Evolutionary conservation across 2,888 invertebrate genomes (phyloP), one percentile per base, ranked within the genome.

Genomic region (Lepas anatifera): DNA sequence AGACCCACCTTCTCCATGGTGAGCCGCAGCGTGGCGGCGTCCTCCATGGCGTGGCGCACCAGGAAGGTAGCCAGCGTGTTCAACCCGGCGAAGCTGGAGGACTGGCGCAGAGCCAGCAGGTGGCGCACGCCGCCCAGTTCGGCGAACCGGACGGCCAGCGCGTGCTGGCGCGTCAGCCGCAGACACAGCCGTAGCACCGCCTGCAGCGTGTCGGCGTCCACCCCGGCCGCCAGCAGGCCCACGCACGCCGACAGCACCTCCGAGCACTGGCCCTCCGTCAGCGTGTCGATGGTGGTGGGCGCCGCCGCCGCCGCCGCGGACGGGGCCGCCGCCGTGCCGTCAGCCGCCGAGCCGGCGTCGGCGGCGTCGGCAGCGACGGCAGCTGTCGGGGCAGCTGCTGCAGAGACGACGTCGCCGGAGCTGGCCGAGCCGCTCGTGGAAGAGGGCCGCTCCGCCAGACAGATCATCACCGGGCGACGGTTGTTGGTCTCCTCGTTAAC

Each of bases 401-500:
- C 70, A 0, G 32, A 32, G 25, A n/a, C 58, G 27, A 22, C 18
- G 27, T 50, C 58, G 32, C 25, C 50, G 52, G 25, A 35, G 25
- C 43, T 46, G 27, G 16, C 25, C 0, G 69, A 41, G 11, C 70
- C 25, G 10, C 67, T 68, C 18, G 67, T 16, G n/a, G n/a, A n/a
- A n/a, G n/a, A 71, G n/a, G 70, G 67, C 50, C 71, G 72, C 32
- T 75, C 75, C n/a, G 73, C 72, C 35, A 73, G 68, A 18, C 71
- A 85, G 79, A 90, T 85, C 75, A 89, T 87, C 32, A 92, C 87
- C 0, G 91, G 90, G 68, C 91, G 83, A 75, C 89, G 84, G 75
- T 89, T 90, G n/a, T 88, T 89, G 37, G 89, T 90, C 75, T 91
- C 90, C 77, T 91, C 90, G 78, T 90, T 92, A 22, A 83, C 78